phyloP scores from a whole-genome alignment of 2,113 vertebrate genomes.

The Trogon melanurus region DNA sequence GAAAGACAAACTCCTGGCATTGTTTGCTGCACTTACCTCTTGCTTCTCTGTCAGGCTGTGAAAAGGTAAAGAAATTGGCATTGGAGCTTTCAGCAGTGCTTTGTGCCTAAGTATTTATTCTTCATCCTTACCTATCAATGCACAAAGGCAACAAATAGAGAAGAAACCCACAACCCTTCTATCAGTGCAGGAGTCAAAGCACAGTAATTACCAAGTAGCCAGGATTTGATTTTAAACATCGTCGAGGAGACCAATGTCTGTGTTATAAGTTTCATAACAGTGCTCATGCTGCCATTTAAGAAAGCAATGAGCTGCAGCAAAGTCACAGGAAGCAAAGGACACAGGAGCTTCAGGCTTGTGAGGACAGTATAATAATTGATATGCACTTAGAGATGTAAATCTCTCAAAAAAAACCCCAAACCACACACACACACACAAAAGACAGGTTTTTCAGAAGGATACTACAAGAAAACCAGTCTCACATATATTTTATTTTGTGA shows the following conservation, averaged over 20 bases:
- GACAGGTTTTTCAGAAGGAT: not conserved
- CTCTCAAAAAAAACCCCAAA: not conserved
- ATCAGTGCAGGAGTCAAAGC: not conserved
- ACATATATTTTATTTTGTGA: not conserved
- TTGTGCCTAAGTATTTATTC: not conserved
- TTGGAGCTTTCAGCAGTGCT: not conserved
- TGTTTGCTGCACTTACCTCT: not conserved
- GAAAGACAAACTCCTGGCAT: not conserved
- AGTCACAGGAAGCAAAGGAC: constrained; percentile 2
- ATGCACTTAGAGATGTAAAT: not conserved
- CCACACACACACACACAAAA: not conserved
- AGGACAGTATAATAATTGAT: not conserved
- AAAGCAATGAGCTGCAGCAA: not conserved
- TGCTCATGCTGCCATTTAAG: not conserved
- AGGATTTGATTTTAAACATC: not conserved
- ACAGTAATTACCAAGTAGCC: not conserved
- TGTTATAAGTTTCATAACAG: not conserved
- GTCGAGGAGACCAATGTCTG: not conserved
- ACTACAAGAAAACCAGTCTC: not conserved
- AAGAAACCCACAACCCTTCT: not conserved
- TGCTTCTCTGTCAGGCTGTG: not conserved
- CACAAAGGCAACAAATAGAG: not conserved
- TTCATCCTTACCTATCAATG: not conserved
- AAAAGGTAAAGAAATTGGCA: not conserved
- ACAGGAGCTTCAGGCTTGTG: not conserved